Percentiles rank a stretch among this genome's conserved stretches.
phyloP scores from a whole-genome alignment of 2,888 invertebrate genomes.

The Notodonta ziczac region DNA sequence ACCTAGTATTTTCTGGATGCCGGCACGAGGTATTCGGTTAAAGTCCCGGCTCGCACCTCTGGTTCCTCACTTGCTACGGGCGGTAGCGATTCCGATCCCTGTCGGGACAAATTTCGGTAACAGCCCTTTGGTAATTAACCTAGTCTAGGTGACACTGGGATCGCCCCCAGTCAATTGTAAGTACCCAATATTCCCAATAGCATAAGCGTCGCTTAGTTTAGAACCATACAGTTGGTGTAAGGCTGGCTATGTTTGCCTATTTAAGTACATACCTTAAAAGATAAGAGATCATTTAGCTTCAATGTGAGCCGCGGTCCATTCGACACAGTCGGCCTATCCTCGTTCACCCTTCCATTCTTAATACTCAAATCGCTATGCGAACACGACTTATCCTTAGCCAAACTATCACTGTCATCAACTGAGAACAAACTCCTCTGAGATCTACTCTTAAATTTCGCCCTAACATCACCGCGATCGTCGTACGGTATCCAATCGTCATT shows the following conservation, averaged over 20 bases:
- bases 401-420: conserved; percentile 53
- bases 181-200: too few relatives aligned
- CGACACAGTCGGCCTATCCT: conserved; percentile 57
- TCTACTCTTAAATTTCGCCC: conserved; percentile 57
- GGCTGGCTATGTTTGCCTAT: background rate
- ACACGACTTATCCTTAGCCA: conserved; percentile 53
- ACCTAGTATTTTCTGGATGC: too few relatives aligned
- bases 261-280: conserved; percentile 68
- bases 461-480: conserved; percentile 50
- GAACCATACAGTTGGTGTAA: too few relatives aligned
- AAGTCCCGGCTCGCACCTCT: too few relatives aligned
- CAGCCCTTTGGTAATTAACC: too few relatives aligned
- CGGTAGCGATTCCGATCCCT: too few relatives aligned
- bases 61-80: too few relatives aligned
- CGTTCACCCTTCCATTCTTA: conserved; percentile 67
- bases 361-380: conserved; percentile 58
- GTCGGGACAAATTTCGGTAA: too few relatives aligned
- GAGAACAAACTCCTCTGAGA: conserved; percentile 71
- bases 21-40: too few relatives aligned
- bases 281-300: conserved; percentile 78
- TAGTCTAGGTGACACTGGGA: too few relatives aligned
- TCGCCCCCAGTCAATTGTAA: too few relatives aligned
- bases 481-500: conserved; percentile 49
- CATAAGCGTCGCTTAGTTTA: too few relatives aligned
- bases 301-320: conserved; percentile 73